These are phyloP conservation scores for Lycaon pictus DNA, from an alignment of 2,113 vertebrate species.

Conservation along the genomic window DNA sequence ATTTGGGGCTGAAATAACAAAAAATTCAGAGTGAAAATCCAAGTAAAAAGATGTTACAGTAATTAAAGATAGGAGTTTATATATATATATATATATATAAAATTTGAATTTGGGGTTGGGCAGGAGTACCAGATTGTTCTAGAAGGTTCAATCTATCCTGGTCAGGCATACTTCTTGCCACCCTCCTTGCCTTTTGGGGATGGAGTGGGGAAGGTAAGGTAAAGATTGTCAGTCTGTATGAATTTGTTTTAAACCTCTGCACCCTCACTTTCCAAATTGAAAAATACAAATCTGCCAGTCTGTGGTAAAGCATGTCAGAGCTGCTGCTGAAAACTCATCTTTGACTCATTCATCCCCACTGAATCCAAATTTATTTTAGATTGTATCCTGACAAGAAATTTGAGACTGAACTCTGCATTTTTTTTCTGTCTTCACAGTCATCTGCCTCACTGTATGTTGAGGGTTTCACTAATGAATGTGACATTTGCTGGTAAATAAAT, in stretches of 20 bases:
- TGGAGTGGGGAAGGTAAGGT: background rate
- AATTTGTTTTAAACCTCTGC: constrained; percentile 27
- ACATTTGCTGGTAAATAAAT: constrained; percentile 71
- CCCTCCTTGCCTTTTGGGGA: background rate
- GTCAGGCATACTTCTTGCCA: background rate
- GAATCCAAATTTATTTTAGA: constrained; percentile 69
- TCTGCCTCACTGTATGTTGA: constrained; percentile 41
- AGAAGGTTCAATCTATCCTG: background rate
- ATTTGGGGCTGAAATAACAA: constrained; percentile 56
- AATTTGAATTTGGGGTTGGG: background rate
- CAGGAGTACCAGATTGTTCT: background rate
- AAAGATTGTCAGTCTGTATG: background rate
- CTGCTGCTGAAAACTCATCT: background rate
- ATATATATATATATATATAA: too few relatives aligned
- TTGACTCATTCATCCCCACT: constrained; percentile 60
- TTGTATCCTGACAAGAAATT: constrained; percentile 55
- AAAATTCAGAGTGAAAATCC: constrained; percentile 61
- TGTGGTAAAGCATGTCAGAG: constrained; percentile 35
- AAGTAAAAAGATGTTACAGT: constrained; percentile 71
- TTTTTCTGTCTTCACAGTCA: background rate
- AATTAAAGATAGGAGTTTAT: constrained; percentile 27
- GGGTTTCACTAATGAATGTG: constrained; percentile 70
- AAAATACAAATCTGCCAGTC: constrained; percentile 62
- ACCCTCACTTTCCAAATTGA: constrained; percentile 56
- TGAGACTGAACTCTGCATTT: constrained; percentile 49